These are phyloP conservation scores for Chaunax sp. DNA, from an alignment of 2,797 vertebrate genomes.

Conservation along the genomic window DNA sequence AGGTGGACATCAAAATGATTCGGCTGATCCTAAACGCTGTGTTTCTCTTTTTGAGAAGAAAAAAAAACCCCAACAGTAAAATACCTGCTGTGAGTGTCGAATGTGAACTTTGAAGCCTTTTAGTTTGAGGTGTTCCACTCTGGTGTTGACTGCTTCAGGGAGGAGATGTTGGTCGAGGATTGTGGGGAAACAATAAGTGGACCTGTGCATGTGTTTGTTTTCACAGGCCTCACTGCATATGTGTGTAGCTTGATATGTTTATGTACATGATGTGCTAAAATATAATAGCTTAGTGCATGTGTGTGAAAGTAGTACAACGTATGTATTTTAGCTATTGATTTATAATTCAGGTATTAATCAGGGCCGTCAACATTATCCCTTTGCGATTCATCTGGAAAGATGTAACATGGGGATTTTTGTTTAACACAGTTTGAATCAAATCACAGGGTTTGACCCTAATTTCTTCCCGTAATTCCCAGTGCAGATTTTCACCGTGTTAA, in stretches of 20 bases:
- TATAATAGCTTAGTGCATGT: not conserved
- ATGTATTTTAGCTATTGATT: not conserved
- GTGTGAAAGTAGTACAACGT: not conserved
- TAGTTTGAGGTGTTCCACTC: conserved; percentile 27
- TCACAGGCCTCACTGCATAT: no score
- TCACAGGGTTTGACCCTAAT: no score
- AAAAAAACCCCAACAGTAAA: not conserved
- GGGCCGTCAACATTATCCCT: no score
- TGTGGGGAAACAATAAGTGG: conserved; percentile 10
- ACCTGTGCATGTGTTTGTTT: not conserved
- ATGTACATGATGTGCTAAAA: rapidly evolving
- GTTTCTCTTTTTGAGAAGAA: not conserved
- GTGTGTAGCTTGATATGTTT: no score
- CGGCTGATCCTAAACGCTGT: not conserved
- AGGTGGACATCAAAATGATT: not conserved
- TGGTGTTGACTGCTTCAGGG: conserved; percentile 2
- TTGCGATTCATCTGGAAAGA: no score
- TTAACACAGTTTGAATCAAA: no score
- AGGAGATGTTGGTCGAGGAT: conserved; percentile 31
- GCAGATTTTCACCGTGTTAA: no score
- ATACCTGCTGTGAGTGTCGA: not conserved
- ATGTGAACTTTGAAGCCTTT: conserved; percentile 19
- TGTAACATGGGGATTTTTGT: no score
- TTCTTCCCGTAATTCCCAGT: no score
- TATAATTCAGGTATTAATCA: not conserved